A percentile compares a stretch with the other conserved stretches of the same genome.
These are phyloP conservation scores for Scaptomyza flava DNA, from an alignment of 2,888 invertebrate species.

Conservation along the genomic window DNA sequence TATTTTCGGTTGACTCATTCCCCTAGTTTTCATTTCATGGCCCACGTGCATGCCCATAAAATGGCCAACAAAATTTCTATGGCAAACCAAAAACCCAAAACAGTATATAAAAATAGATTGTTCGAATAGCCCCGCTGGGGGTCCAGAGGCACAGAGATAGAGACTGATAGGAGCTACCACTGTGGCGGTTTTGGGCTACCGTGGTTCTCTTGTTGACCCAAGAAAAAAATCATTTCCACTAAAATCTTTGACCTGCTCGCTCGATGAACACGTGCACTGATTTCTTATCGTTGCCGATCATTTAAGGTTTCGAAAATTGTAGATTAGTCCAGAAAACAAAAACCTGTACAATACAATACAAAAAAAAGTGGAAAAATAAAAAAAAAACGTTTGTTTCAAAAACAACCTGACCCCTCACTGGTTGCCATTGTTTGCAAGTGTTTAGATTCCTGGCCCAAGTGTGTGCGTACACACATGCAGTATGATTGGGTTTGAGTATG, in stretches of 20 bases:
- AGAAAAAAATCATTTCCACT: slow-evolving; percentile 45
- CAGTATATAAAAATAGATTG: slow-evolving; percentile 24
- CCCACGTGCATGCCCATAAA: slow-evolving; percentile 70
- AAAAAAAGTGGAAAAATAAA: slow-evolving; percentile 38
- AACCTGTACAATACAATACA: slow-evolving; percentile 23
- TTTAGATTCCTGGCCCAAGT: slow-evolving; percentile 50
- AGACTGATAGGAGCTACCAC: slow-evolving; percentile 53
- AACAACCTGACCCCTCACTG: slow-evolving; percentile 70
- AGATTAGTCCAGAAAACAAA: slow-evolving; percentile 63
- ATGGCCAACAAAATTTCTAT: slow-evolving; percentile 59
- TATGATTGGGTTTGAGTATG: slow-evolving; percentile 23
- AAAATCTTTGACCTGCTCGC: slow-evolving; percentile 59
- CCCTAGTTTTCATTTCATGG: slow-evolving; percentile 46
- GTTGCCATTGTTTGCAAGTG: slow-evolving; percentile 57
- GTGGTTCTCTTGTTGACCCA: slow-evolving; percentile 50
- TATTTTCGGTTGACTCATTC: slow-evolving; percentile 67
- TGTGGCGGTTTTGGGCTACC: slow-evolving; percentile 59
- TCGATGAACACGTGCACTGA: slow-evolving; percentile 73
- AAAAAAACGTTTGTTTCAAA: slow-evolving; percentile 49
- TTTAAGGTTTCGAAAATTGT: slow-evolving; percentile 62
- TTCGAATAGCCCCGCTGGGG: slow-evolving; percentile 64
- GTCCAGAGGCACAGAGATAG: slow-evolving; percentile 44
- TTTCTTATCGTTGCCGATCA: slow-evolving; percentile 70
- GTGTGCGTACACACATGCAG: slow-evolving; percentile 48
- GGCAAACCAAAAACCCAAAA: slow-evolving; percentile 56